These are phyloP conservation scores for Wasmannia auropunctata DNA, from an alignment of 1,140 invertebrate species.

Conservation along the genomic window DNA sequence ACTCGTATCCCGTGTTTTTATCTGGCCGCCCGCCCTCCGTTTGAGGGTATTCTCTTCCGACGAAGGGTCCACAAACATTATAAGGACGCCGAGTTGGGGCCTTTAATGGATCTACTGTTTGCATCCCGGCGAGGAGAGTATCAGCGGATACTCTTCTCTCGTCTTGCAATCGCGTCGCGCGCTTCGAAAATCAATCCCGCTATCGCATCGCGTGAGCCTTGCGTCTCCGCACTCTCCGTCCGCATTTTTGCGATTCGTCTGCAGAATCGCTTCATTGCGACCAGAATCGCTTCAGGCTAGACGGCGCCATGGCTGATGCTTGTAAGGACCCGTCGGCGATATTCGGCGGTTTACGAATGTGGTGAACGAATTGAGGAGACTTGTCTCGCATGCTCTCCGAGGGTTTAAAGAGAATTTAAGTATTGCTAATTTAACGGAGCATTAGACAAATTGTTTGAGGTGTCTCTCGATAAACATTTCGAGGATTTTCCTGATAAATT, in stretches of 20 bases:
- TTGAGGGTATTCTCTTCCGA: conserved; percentile 58
- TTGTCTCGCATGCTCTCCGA: not conserved
- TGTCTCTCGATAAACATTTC: no score
- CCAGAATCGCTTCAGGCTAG: conserved; percentile 11
- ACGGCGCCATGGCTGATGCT: conserved; percentile 32
- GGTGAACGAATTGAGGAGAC: not conserved
- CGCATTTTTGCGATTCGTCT: conserved; percentile 49
- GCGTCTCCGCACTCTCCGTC: not conserved
- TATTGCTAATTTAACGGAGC: not conserved
- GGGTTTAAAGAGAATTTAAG: not conserved
- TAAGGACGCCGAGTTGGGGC: conserved; percentile 44
- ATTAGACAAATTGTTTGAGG: not conserved
- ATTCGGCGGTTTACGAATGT: not conserved
- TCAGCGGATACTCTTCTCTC: conserved; percentile 42
- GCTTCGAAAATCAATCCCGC: conserved; percentile 69
- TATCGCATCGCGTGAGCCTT: not conserved
- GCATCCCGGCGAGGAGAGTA: conserved; percentile 70
- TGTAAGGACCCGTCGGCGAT: not conserved
- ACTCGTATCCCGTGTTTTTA: conserved; percentile 53
- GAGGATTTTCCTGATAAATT: not conserved
- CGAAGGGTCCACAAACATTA: conserved; percentile 63
- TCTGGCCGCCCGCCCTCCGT: not conserved
- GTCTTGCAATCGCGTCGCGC: conserved; percentile 29
- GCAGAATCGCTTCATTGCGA: conserved; percentile 32
- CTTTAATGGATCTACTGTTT: conserved; percentile 75